Conservation (phyloP, 2,797 vertebrate genomes). For the Cyclura pinguis region DNA sequence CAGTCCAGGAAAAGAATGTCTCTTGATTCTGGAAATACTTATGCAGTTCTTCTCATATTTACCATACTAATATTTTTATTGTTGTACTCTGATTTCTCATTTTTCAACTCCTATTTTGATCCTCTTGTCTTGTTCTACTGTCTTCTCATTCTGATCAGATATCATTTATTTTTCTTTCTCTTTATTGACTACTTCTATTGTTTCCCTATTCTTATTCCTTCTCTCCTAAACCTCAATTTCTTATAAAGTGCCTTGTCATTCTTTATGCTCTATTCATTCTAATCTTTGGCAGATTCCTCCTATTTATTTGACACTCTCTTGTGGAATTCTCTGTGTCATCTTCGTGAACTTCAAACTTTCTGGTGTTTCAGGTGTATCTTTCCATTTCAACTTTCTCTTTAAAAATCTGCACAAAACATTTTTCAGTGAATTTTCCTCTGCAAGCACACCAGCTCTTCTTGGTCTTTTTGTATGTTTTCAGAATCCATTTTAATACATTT, state of each 20-base stretch:
- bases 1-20: not conserved
- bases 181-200: not conserved
- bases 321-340: not conserved
- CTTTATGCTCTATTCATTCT: not conserved
- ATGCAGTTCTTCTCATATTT: too few relatives aligned
- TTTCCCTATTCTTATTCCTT: not conserved
- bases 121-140: not conserved
- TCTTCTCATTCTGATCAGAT: not conserved
- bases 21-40: not conserved
- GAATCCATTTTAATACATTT: not conserved
- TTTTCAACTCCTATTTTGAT: not conserved
- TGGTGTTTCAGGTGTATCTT: not conserved
- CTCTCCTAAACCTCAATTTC: not conserved
- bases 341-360: not conserved
- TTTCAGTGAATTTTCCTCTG: not conserved
- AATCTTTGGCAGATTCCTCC: not conserved
- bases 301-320: not conserved
- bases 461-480: not conserved
- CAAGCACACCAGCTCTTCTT: not conserved
- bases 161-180: not conserved
- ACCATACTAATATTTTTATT: not conserved
- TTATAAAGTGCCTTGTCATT: not conserved
- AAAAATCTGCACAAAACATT: not conserved
- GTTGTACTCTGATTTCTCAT: not conserved
- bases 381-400: not conserved